Conservation (phyloP, 2,888 invertebrate species). For the Orthosia incerta region DNA sequence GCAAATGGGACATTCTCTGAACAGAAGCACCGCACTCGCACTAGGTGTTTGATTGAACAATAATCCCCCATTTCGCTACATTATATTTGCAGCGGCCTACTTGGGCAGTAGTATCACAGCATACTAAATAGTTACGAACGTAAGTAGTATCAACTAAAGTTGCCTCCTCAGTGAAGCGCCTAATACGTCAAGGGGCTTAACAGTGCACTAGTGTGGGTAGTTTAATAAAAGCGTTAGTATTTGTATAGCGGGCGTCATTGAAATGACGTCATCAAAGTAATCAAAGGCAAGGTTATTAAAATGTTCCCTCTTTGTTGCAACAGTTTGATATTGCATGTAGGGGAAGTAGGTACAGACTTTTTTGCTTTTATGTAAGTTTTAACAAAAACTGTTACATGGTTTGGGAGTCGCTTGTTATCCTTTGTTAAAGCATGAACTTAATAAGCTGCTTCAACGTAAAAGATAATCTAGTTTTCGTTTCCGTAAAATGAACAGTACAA, state of each 20-base stretch:
- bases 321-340: neutral
- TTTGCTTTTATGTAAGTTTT: neutral
- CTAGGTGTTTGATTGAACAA: no score
- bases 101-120: no score
- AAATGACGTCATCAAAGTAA: slow-evolving; percentile 38
- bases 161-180: neutral
- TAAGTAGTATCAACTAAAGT: neutral
- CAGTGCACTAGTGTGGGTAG: slow-evolving; percentile 30
- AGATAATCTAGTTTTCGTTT: no score
- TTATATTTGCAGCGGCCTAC: no score
- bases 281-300: slow-evolving; percentile 36
- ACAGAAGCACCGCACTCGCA: no score
- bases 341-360: neutral
- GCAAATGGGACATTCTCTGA: no score
- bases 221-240: slow-evolving; percentile 17
- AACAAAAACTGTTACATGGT: neutral
- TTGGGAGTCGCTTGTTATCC: neutral
- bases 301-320: slow-evolving; percentile 32
- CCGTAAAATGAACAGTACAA: no score
- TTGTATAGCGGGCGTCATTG: slow-evolving; percentile 22
- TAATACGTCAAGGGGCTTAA: slow-evolving; percentile 11
- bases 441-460: neutral
- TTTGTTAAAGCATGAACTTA: neutral
- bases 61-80: no score
- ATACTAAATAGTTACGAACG: no score